phyloP scores from a whole-genome alignment of 2,113 vertebrate genomes.

The Lichenostomus cassidix region DNA sequence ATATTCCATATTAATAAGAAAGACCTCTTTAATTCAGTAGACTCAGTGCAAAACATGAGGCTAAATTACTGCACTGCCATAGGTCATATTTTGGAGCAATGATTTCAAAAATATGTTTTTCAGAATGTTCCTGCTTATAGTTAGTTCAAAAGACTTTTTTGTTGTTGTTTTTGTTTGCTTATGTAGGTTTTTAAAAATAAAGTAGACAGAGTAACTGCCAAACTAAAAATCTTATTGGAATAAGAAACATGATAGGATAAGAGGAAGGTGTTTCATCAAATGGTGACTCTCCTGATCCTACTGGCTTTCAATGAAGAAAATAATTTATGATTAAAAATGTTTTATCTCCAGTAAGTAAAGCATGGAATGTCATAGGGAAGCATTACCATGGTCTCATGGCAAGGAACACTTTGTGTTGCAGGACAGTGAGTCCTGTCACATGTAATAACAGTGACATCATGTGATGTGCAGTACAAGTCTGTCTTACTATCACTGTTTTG shows the following conservation, averaged over 20 bases:
- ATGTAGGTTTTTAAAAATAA: neutral
- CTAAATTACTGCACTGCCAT: neutral
- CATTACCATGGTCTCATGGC: fast-evolving
- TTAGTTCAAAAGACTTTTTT: neutral
- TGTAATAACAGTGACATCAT: neutral
- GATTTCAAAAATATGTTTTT: neutral
- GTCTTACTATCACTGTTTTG: neutral
- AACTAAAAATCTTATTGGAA: neutral
- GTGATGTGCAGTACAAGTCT: neutral
- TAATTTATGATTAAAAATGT: neutral
- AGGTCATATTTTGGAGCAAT: neutral
- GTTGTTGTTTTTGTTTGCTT: neutral
- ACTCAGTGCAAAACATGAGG: neutral
- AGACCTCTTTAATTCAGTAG: neutral
- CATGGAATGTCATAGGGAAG: neutral
- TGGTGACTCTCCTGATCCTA: neutral
- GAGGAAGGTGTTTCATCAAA: neutral
- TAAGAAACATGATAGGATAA: neutral
- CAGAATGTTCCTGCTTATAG: neutral
- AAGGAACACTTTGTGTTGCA: neutral
- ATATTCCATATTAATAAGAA: neutral
- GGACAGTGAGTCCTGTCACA: fast-evolving
- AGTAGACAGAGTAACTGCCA: neutral
- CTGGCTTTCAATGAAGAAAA: neutral
- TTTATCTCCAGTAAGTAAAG: neutral